These are phyloP conservation scores for Hyles lineata DNA, from an alignment of 2,888 invertebrate genomes.

Conservation along the genomic window DNA sequence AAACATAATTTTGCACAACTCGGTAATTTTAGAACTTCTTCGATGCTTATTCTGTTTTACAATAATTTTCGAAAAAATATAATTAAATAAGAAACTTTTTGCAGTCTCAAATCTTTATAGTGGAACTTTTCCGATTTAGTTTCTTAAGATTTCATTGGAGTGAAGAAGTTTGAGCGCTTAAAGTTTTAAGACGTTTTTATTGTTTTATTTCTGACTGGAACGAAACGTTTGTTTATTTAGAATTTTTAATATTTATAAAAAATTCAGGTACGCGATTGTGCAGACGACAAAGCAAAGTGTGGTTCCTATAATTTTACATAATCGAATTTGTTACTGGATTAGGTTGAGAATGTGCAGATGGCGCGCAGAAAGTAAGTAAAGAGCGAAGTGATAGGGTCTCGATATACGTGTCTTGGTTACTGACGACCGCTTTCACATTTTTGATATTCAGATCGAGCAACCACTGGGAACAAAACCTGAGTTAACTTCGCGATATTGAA, in stretches of 20 bases:
- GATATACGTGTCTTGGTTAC: slow-evolving; percentile 82
- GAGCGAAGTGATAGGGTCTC: slow-evolving; percentile 84
- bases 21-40: not conserved
- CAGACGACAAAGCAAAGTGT: slow-evolving; percentile 25
- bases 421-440: slow-evolving; percentile 81
- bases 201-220: slow-evolving; percentile 33
- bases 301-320: slow-evolving; percentile 69
- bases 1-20: not conserved
- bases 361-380: slow-evolving; percentile 81
- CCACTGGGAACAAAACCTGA: slow-evolving; percentile 82
- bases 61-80: slow-evolving; percentile 32
- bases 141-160: slow-evolving; percentile 44
- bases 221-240: slow-evolving; percentile 30
- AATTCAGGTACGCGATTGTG: not conserved
- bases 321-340: slow-evolving; percentile 82
- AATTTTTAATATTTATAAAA: slow-evolving; percentile 14
- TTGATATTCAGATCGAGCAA: slow-evolving; percentile 83
- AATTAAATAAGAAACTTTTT: slow-evolving; percentile 35
- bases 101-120: slow-evolving; percentile 42
- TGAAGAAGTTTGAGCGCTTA: slow-evolving; percentile 39
- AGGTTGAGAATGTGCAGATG: slow-evolving; percentile 82
- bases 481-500: slow-evolving; percentile 83
- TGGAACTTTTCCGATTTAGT: slow-evolving; percentile 47
- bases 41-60: not conserved
- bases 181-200: slow-evolving; percentile 37